Evolutionary conservation across 1,140 invertebrate species (phyloP), one percentile per base, ranked within the genome.

Genomic region (Drosophila pallidifrons): DNA sequence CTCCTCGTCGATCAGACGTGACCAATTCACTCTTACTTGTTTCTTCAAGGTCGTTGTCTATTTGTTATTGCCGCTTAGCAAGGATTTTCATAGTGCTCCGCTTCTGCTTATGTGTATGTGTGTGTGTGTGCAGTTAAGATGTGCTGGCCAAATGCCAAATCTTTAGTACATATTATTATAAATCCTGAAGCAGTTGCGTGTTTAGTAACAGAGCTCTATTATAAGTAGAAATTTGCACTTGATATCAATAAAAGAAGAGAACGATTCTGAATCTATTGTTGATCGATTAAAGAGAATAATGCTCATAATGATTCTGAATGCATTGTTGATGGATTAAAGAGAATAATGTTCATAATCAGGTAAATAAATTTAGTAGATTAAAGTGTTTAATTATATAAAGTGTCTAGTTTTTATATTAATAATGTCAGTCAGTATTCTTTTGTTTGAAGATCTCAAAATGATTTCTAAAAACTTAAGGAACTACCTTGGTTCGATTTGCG

Each of bases 151-250:
- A 2, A 32, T 63, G 82, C 82, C 82, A 86, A 82, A 74, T 68
- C 79, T 79, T 86, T 74, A 86, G 76, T 49, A 75, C 58, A 86
- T 87, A 82, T 75, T 63, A 70, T 81, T 78, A 77, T 77, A 75
- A 77, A 75, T 78, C 51, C 60, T 60, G 15, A 64, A 75, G 32
- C 65, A 49, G 59, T 60, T 75, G 63, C 54, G 71, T 38, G 8
- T 77, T 75, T 64, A 67, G 65, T 74, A 74, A 74, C 65, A 69
- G 71, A 61, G 49, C 47, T 47, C 55, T 52, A 49, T 61, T 7
- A 7, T 61, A 61, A 61, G 41, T 49, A 51, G 15, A 38, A 54
- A 35, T 32, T 35, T 32, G 13, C 2, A 32, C 5, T 15, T 15
- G 28, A 32, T 32, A 54, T 54, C 30, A 8, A 52, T 52, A 30